Percentiles rank a stretch among this genome's conserved stretches.
phyloP scores from a whole-genome alignment of 2,888 invertebrate species.

The Biston betularia region DNA sequence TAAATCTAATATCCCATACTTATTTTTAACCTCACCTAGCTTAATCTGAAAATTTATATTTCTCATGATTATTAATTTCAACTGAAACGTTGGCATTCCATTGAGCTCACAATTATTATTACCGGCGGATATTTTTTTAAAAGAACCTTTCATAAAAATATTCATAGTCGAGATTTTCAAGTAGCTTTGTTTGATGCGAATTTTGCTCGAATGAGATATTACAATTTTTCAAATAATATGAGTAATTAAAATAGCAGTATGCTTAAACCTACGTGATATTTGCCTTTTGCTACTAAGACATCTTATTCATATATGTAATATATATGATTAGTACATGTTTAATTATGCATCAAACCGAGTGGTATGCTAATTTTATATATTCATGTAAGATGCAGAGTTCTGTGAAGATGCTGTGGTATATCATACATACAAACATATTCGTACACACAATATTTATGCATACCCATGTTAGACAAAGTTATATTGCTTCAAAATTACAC shows the following conservation, averaged over 20 bases:
- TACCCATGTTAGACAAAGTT: conserved; percentile 28
- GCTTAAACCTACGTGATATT: neutral
- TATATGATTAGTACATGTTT: conserved; percentile 7
- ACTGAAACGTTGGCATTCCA: too few relatives aligned
- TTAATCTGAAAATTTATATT: too few relatives aligned
- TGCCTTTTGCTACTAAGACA: neutral
- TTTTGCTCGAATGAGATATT: neutral
- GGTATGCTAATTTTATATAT: conserved; percentile 5
- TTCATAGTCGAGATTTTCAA: neutral
- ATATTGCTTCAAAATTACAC: conserved; percentile 21
- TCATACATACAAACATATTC: neutral
- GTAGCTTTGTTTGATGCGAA: too few relatives aligned
- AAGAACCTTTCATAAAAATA: too few relatives aligned
- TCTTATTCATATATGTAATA: neutral
- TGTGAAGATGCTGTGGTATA: neutral
- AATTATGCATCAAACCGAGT: conserved; percentile 9
- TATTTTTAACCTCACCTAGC: too few relatives aligned
- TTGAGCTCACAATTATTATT: too few relatives aligned
- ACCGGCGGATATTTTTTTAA: too few relatives aligned
- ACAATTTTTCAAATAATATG: neutral
- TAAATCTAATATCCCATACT: too few relatives aligned
- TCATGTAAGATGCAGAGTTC: conserved; percentile 8
- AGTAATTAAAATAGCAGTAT: neutral
- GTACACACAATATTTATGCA: conserved; percentile 18
- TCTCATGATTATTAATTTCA: too few relatives aligned